These are phyloP conservation scores for Cloeon dipterum DNA, from an alignment of 2,888 invertebrate genomes.

Conservation along the genomic window DNA sequence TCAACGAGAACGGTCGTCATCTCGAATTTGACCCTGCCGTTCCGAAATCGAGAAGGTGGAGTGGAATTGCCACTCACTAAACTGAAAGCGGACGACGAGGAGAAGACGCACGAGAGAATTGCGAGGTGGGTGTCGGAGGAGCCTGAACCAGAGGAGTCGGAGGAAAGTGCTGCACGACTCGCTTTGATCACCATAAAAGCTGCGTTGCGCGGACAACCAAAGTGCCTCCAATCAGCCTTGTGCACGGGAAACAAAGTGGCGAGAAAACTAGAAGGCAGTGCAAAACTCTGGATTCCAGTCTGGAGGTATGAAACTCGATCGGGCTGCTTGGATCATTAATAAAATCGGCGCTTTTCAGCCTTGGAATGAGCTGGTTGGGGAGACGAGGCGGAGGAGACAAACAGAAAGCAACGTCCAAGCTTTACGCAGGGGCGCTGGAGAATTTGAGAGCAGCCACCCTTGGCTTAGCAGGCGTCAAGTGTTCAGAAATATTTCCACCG, in stretches of 20 bases:
- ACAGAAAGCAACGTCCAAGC: conserved; percentile 13
- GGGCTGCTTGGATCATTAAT: neutral
- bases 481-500: conserved; percentile 29
- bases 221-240: neutral
- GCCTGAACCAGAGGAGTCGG: neutral
- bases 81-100: too few relatives aligned
- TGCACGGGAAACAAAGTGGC: neutral
- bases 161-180: conserved; percentile 1
- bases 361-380: conserved; percentile 53
- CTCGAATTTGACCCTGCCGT: neutral
- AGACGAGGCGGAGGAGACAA: conserved; percentile 15
- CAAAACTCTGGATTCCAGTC: neutral
- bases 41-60: neutral
- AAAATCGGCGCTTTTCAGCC: too few relatives aligned
- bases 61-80: neutral
- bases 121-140: neutral
- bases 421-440: conserved; percentile 23
- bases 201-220: neutral
- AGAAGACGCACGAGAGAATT: neutral
- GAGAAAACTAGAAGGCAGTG: neutral
- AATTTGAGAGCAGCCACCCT: conserved; percentile 40
- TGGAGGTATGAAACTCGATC: neutral
- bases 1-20: conserved; percentile 1
- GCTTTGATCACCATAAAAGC: neutral
- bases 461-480: conserved; percentile 43